Evolutionary conservation across 2,113 vertebrate genomes (phyloP).

Genomic region (Chaetops frenatus): DNA sequence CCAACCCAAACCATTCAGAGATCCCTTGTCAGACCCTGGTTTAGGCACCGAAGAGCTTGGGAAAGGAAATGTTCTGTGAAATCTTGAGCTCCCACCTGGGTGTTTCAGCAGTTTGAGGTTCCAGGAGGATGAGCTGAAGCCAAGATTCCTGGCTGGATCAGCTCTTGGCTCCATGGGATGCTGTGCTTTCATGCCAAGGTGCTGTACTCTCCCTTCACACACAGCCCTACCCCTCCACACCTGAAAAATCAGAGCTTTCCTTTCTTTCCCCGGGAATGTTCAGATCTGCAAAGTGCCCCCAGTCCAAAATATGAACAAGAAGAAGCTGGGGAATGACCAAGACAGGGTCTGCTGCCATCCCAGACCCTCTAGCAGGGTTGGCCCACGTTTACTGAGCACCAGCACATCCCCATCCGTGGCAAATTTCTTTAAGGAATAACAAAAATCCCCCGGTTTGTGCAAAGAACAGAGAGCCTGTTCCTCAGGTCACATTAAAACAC

Average conservation of each 20-base stretch:
- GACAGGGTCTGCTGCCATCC: background rate
- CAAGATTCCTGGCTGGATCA: background rate
- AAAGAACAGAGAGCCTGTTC: conserved; percentile 4
- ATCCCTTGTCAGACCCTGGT: background rate
- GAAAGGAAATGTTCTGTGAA: background rate
- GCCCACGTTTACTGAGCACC: background rate
- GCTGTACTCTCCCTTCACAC: background rate
- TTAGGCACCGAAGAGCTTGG: background rate
- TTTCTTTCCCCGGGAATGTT: background rate
- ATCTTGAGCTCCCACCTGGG: background rate
- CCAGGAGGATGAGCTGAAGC: background rate
- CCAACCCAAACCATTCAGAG: background rate
- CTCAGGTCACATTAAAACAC: accelerated
- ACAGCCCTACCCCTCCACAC: accelerated
- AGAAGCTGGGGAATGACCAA: background rate
- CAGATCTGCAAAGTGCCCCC: background rate
- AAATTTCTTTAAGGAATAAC: background rate
- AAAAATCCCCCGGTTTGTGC: background rate
- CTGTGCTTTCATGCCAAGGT: background rate
- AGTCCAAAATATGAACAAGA: accelerated
- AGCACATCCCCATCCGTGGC: accelerated
- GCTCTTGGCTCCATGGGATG: background rate
- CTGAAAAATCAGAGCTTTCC: background rate
- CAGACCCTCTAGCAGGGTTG: background rate
- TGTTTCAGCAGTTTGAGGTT: background rate